Conservation (phyloP, 2,888 invertebrate genomes). For the Protula sp. region DNA sequence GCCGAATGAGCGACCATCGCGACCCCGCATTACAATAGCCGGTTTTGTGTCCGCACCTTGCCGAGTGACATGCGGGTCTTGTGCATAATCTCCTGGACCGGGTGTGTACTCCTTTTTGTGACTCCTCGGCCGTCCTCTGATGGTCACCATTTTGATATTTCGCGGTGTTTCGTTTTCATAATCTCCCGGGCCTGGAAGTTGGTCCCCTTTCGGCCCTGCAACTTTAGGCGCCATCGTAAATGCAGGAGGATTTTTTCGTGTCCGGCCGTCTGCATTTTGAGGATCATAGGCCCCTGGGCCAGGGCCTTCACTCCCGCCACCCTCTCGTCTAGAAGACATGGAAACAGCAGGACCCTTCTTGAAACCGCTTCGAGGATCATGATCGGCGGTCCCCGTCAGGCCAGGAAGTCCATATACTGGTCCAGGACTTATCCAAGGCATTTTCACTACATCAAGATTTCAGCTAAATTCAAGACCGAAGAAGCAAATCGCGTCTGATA, state of each 20-base stretch:
- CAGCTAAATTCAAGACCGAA: no score
- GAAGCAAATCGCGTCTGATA: no score
- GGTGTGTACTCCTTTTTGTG: not conserved
- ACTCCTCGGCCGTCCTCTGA: not conserved
- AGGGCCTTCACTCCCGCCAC: not conserved
- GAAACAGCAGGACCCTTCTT: not conserved
- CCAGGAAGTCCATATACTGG: not conserved
- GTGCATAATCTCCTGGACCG: not conserved
- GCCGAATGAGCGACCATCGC: not conserved
- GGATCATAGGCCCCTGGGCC: not conserved
- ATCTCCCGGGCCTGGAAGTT: not conserved
- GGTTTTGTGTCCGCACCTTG: not conserved
- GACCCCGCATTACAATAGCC: not conserved
- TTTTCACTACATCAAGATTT: no score
- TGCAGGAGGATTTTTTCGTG: not conserved
- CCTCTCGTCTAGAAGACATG: not conserved
- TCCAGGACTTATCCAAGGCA: not conserved
- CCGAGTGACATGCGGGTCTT: not conserved
- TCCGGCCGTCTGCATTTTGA: not conserved
- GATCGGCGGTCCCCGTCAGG: not conserved
- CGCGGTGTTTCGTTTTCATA: not conserved
- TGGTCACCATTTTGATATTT: not conserved
- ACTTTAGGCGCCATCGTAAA: not conserved
- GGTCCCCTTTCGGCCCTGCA: not conserved
- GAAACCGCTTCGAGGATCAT: not conserved